Base-by-base conservation (phyloP, 2,797 vertebrate genomes). In the Rhodeus uyekii region DNA sequence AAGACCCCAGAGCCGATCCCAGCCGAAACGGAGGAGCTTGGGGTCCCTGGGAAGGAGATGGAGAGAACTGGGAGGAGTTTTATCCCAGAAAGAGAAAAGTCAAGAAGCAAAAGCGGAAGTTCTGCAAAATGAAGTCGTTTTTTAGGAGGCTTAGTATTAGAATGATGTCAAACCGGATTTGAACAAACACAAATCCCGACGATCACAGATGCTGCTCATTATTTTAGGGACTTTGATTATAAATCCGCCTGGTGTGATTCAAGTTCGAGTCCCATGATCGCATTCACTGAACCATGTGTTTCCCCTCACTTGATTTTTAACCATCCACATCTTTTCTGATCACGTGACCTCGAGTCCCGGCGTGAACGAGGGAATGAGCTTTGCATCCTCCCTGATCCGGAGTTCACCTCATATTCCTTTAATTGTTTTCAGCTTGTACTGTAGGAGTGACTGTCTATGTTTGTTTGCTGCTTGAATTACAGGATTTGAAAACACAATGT, bases 101-200 rank as follows among this genome's bases (percentile, higher is more conserved):
- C 76, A 95, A 95, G 91, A 98, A 96, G 87, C 96, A 96, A 81
- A 96, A 95, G 79, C 95, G 96, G 83, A 98, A 98, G 89, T 92
- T 96, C 78, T 96, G 95, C 91, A 97, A 97, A 88, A 95, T 95
- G 82, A 96, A 92, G 78, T 97, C 96, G 0, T 98, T 98, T 89
- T 97, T 98, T 75, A 96, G 93, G 87, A 98, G 96, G 92, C 95
- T 98, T 72, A 98, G 97, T 91, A 95, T 95, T 8, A 94, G 95
- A 86, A 94, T 98, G 74, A 98, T 98, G 96, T 98, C 97, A 8
- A 98, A 98, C 85, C 94, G 94, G 85, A 98, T 99, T 91, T 99
- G 67, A 87, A 36, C 19, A 69, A 75, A 32, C 24, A n/a, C n/a
- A n/a, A n/a, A n/a, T n/a, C n/a, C n/a, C n/a, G n/a, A n/a, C n/a